These are phyloP conservation scores for Teleogryllus occipitalis DNA, from an alignment of 1,140 invertebrate genomes.

Conservation along the genomic window DNA sequence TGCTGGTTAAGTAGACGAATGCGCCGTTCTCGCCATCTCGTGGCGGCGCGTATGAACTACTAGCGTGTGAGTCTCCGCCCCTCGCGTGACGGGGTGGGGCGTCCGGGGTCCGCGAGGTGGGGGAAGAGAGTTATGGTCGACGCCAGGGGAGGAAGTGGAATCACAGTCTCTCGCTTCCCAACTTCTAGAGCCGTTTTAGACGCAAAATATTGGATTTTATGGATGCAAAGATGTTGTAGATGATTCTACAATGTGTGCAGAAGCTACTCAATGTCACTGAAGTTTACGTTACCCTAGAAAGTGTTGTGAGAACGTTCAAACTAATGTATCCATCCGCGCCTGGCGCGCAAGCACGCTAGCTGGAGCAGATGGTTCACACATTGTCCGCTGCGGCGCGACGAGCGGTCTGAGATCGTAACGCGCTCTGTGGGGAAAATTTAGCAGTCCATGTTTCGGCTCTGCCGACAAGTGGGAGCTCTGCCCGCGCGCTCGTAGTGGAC, in stretches of 20 bases:
- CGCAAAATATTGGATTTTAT: no score
- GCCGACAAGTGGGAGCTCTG: constrained; percentile 2
- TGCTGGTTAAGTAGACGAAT: no score
- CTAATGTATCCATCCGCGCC: constrained; percentile 9
- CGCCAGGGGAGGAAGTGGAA: not conserved
- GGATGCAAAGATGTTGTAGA: no score
- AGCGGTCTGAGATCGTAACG: not conserved
- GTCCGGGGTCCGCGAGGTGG: no score
- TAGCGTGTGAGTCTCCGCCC: not conserved
- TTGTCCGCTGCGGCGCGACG: not conserved
- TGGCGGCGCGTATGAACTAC: not conserved
- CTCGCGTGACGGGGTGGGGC: not conserved
- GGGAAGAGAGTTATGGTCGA: not conserved
- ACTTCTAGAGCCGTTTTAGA: not conserved
- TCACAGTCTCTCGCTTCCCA: not conserved
- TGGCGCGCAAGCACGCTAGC: not conserved
- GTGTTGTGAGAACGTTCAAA: not conserved
- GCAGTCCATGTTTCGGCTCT: not conserved
- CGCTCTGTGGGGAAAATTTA: not conserved
- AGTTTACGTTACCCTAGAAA: no score
- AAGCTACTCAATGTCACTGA: no score
- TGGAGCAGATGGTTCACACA: not conserved
- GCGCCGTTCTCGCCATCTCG: not conserved
- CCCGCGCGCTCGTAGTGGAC: not conserved
- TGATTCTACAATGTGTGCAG: no score